A percentile compares a stretch with the other conserved stretches of the same genome.
These are phyloP conservation scores for Genyomyrus donnyi DNA, from an alignment of 2,113 vertebrate genomes.

Conservation along the genomic window DNA sequence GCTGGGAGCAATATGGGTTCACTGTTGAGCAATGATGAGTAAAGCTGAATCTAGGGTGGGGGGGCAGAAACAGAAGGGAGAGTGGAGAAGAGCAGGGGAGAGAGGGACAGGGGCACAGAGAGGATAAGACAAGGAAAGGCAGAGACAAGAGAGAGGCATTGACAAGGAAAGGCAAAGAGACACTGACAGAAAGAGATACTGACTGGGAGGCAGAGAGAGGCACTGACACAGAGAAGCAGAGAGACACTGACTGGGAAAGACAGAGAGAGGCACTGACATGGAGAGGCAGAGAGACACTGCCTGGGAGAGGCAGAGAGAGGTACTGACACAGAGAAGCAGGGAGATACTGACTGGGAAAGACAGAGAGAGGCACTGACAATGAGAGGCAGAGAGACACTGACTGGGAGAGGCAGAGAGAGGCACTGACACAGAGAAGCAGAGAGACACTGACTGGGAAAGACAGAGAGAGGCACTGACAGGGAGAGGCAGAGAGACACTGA, in stretches of 20 bases:
- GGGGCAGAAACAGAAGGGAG: not conserved
- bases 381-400: not conserved
- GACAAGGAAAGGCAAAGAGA: conserved; percentile 25
- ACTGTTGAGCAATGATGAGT: conserved; percentile 20
- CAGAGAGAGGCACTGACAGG: not conserved
- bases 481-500: not conserved
- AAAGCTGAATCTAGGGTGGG: conserved; percentile 8
- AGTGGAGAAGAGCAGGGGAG: conserved; percentile 8
- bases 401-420: too few species aligned
- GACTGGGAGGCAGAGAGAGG: conserved; percentile 23
- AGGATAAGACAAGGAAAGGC: conserved; percentile 19
- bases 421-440: too few species aligned
- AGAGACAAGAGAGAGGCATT: conserved; percentile 12
- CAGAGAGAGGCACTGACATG: not conserved
- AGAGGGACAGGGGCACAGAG: conserved; percentile 17
- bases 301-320: not conserved
- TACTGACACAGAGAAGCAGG: not conserved
- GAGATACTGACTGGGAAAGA: not conserved
- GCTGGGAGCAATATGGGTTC: conserved; percentile 18
- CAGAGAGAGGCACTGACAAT: not conserved
- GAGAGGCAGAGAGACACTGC: not conserved
- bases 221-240: not conserved
- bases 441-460: too few species aligned
- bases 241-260: not conserved
- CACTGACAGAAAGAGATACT: conserved; percentile 19